Percentiles rank a stretch among this genome's conserved stretches.
Conservation (phyloP, 2,113 vertebrate genomes). For the Neopipo cinnamomea region DNA sequence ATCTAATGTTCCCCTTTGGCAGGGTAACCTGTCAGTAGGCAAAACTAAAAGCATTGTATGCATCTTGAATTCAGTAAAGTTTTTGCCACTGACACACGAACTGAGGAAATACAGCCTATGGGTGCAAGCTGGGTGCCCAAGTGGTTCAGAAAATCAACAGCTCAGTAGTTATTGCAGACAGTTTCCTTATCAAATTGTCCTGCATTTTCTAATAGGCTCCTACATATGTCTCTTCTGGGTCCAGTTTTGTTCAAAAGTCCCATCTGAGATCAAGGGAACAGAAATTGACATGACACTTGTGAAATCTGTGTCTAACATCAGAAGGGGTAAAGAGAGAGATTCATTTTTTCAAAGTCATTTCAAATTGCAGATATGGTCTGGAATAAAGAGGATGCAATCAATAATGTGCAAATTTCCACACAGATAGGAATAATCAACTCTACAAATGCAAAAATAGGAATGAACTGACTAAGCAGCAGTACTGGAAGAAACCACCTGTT, state of each 20-base stretch:
- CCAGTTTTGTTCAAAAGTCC: background rate
- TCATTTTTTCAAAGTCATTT: background rate
- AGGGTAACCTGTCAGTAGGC: background rate
- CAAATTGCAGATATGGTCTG: background rate
- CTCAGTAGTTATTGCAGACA: background rate
- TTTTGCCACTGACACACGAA: background rate
- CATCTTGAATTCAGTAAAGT: background rate
- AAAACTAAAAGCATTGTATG: background rate
- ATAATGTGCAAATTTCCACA: background rate
- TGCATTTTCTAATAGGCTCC: background rate
- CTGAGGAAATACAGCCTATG: background rate
- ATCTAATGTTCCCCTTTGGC: background rate
- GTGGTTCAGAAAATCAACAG: background rate
- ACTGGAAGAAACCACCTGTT: background rate
- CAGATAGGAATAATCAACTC: background rate
- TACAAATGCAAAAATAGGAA: background rate
- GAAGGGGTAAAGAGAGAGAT: background rate
- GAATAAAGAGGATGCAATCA: background rate
- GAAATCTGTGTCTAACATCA: background rate
- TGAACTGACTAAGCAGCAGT: background rate
- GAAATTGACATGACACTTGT: background rate
- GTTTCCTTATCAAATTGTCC: background rate
- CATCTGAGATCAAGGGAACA: background rate
- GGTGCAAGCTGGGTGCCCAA: background rate
- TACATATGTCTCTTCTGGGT: background rate